Conservation (phyloP, 2,113 vertebrate species). For the Sturnira hondurensis region DNA sequence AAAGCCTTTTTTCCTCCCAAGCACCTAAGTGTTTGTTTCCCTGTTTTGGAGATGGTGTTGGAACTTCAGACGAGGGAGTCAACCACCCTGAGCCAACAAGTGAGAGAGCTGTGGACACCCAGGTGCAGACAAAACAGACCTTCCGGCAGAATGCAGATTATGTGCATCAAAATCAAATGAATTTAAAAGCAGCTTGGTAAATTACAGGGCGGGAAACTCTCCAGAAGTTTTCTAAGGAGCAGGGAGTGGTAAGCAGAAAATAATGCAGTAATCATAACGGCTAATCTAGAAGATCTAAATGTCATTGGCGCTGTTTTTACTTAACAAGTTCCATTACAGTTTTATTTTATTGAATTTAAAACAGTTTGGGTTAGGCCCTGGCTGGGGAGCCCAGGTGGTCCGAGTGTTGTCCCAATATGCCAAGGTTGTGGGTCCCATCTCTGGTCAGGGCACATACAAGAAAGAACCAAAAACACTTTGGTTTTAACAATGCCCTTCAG, state of each 20-base stretch:
- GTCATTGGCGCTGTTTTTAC: background rate
- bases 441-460: no score
- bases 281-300: background rate
- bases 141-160: background rate
- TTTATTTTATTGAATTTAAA: conserved; percentile 20
- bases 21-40: background rate
- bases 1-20: background rate
- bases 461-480: background rate
- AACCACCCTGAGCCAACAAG: background rate
- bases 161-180: background rate
- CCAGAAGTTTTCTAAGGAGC: conserved; percentile 10
- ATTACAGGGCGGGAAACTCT: background rate
- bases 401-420: no score
- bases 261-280: background rate
- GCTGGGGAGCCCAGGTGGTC: no score
- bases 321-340: background rate
- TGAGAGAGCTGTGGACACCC: background rate
- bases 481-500: background rate
- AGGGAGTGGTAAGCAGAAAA: background rate
- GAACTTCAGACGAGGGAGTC: background rate
- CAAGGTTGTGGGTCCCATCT: no score
- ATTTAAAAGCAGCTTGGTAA: conserved; percentile 17
- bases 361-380: background rate
- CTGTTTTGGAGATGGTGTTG: background rate
- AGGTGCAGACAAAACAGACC: background rate